These are phyloP conservation scores for Agrilus cyanescens DNA, from an alignment of 2,888 invertebrate genomes.

Conservation along the genomic window DNA sequence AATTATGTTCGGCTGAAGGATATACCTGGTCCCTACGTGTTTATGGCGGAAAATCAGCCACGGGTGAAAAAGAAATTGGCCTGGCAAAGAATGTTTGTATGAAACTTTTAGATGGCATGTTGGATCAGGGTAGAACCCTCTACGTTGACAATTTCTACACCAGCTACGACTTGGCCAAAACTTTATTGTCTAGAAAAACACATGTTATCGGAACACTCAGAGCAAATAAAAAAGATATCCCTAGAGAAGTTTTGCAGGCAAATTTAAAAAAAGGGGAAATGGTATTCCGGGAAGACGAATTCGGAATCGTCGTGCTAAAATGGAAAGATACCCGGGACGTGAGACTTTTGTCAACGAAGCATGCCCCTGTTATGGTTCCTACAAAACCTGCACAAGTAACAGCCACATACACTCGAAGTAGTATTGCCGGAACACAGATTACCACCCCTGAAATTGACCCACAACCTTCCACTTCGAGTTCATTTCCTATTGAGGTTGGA, in stretches of 20 bases:
- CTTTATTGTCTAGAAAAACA: conserved; percentile 21
- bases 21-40: background rate
- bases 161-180: conserved; percentile 13
- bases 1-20: background rate
- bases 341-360: conserved; percentile 24
- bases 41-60: no score
- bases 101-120: conserved; percentile 3
- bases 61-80: no score
- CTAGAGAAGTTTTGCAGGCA: conserved; percentile 15
- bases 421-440: no score
- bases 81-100: background rate
- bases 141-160: conserved; percentile 19
- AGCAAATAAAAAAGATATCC: conserved; percentile 16
- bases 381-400: conserved; percentile 1
- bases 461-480: conserved; percentile 4
- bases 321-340: conserved; percentile 25
- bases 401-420: background rate
- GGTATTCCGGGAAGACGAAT: conserved; percentile 20
- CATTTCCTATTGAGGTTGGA: no score
- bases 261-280: conserved; percentile 20
- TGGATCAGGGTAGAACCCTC: conserved; percentile 10
- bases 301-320: conserved; percentile 24
- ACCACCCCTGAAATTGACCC: background rate
- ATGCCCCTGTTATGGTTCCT: conserved; percentile 19
- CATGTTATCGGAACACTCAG: conserved; percentile 21